Evolutionary conservation across 2,797 vertebrate genomes (phyloP).

Genomic region (Phoxinus dragarum): DNA sequence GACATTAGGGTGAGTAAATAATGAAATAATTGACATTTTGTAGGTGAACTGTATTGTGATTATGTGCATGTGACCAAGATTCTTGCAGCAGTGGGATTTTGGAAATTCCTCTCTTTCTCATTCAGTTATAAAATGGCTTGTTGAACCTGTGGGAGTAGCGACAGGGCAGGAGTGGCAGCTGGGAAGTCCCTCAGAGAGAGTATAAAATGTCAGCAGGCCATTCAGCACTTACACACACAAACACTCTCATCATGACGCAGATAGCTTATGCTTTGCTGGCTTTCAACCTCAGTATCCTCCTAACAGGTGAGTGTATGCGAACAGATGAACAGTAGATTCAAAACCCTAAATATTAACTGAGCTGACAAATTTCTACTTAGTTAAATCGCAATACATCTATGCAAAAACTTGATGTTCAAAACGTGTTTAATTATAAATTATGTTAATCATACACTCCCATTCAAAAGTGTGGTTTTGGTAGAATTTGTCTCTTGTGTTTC

Average conservation of each 20-base stretch:
- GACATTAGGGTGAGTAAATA: neutral
- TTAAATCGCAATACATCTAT: neutral
- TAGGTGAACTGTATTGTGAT: neutral
- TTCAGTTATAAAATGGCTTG: neutral
- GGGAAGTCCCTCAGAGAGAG: conserved; percentile 30
- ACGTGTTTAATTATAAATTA: neutral
- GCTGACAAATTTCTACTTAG: neutral
- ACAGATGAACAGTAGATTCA: neutral
- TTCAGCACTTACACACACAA: conserved; percentile 46
- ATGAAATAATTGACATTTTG: neutral
- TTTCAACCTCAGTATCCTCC: conserved; percentile 40
- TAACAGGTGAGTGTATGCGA: conserved; percentile 56
- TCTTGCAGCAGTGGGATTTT: neutral
- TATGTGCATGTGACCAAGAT: neutral
- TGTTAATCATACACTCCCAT: neutral
- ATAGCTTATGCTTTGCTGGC: conserved; percentile 31
- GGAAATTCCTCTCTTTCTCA: neutral
- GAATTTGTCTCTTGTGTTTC: neutral
- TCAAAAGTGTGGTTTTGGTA: neutral
- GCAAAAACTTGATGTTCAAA: neutral
- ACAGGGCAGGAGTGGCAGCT: conserved; percentile 53
- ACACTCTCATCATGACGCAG: conserved; percentile 62
- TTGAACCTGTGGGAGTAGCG: neutral
- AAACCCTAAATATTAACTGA: neutral
- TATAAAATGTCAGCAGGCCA: conserved; percentile 60